Base-by-base conservation (phyloP, 2,888 invertebrate genomes). In the Drosophila fulvimacula region DNA sequence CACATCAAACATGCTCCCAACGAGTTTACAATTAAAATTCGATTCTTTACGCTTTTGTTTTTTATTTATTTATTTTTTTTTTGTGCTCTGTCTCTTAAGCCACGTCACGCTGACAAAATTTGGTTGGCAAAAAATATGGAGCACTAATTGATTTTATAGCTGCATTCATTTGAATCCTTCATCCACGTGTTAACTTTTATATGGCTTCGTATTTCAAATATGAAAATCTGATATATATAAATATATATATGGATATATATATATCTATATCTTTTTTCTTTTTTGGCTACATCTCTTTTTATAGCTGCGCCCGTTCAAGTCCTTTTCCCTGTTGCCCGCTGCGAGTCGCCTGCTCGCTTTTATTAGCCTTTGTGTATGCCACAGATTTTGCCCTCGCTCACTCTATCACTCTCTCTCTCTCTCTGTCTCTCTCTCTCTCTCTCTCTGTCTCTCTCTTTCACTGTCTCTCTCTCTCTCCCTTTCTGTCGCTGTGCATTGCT, bases 281-380 rank as follows among this genome's bases (percentile, higher is more conserved):
- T 67, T 41, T 67, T 27, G 42, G 52, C 15, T 17, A 7, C 19
- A 19, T 15, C 5, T n/a, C 38, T 41, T 34, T 34, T 21, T 30
- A 13, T 27, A 32, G 21, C 27, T 36, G 30, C 13, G n/a, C n/a
- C 30, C 10, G 38, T 11, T 17, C 32, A 15, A 19, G n/a, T 24
- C 3, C 32, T 10, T 51, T 36, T 34, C 39, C 42, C 46, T 38
- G 17, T n/a, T 56, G 57, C 19, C 39, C 39, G 17, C 11, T 34
- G 68, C 44, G 49, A 51, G 42, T 32, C 44, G 48, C 38, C 30
- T 38, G 59, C 42, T 62, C 49, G 63, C 58, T 72, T 62, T 69
- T 77, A 77, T 77, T 76, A 66, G 76, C 71, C 70, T 63, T 73
- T 76, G 70, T 77, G 63, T 67, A 56, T 76, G 73, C 70, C 59